These are phyloP conservation scores for Vandiemenella viatica DNA, from an alignment of 2,888 invertebrate genomes.

Conservation along the genomic window DNA sequence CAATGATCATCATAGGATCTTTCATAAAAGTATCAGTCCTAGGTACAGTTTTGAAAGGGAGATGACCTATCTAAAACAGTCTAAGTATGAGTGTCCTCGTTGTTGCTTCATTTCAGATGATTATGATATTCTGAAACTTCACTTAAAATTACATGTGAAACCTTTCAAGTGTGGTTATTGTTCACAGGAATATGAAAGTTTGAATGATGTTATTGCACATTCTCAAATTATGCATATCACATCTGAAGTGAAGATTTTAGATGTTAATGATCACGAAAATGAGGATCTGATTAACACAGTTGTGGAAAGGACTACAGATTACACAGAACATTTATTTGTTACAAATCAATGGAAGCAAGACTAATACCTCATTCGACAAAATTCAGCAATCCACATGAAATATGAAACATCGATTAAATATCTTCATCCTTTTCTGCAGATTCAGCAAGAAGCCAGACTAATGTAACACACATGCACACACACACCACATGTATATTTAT, in stretches of 20 bases:
- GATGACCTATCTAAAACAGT: conserved; percentile 14
- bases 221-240: conserved; percentile 24
- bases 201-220: conserved; percentile 23
- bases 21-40: conserved; percentile 27
- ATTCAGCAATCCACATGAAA: no score
- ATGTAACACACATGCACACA: conserved; percentile 37
- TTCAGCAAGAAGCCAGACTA: neutral
- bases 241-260: conserved; percentile 20
- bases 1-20: conserved; percentile 26
- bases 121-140: conserved; percentile 26
- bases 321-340: conserved; percentile 12
- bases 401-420: conserved; percentile 4
- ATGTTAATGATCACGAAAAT: conserved; percentile 13
- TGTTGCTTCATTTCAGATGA: conserved; percentile 26
- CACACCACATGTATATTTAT: no score
- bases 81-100: conserved; percentile 27
- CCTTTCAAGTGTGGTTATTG: conserved; percentile 31
- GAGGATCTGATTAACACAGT: conserved; percentile 9
- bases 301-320: conserved; percentile 10
- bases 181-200: conserved; percentile 22
- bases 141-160: conserved; percentile 30
- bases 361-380: no score
- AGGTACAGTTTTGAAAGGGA: conserved; percentile 8
- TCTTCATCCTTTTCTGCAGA: neutral
- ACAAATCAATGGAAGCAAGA: no score